Conservation (phyloP, 2,113 vertebrate species). For the Lagenorhynchus albirostris region DNA sequence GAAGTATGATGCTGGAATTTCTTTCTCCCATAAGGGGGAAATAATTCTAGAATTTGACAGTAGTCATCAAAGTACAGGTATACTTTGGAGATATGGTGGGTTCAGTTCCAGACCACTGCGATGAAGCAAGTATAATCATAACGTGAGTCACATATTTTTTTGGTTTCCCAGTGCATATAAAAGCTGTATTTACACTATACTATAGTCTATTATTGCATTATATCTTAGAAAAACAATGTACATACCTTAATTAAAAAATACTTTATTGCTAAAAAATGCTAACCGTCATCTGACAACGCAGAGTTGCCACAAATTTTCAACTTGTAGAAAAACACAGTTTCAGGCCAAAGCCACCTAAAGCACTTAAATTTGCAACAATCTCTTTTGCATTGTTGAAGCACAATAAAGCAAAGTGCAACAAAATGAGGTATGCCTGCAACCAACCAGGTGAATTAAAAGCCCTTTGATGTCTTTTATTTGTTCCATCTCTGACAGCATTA, state of each 20-base stretch:
- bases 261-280: neutral
- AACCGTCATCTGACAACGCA: neutral
- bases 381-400: neutral
- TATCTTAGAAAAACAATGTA: neutral
- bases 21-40: neutral
- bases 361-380: too few species aligned
- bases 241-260: neutral
- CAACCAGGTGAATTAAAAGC: neutral
- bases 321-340: neutral
- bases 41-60: neutral
- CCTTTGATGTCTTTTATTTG: neutral
- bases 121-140: neutral
- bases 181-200: neutral
- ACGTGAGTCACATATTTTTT: neutral
- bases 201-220: neutral
- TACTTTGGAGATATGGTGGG: neutral
- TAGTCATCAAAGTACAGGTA: neutral
- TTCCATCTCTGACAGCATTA: neutral
- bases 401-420: neutral
- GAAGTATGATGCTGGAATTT: neutral
- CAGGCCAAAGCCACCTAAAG: too few species aligned
- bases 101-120: neutral
- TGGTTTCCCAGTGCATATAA: neutral
- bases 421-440: neutral
- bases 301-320: neutral